These are phyloP conservation scores for Anguilla japonica DNA, from an alignment of 2,113 vertebrate species.

Conservation along the genomic window DNA sequence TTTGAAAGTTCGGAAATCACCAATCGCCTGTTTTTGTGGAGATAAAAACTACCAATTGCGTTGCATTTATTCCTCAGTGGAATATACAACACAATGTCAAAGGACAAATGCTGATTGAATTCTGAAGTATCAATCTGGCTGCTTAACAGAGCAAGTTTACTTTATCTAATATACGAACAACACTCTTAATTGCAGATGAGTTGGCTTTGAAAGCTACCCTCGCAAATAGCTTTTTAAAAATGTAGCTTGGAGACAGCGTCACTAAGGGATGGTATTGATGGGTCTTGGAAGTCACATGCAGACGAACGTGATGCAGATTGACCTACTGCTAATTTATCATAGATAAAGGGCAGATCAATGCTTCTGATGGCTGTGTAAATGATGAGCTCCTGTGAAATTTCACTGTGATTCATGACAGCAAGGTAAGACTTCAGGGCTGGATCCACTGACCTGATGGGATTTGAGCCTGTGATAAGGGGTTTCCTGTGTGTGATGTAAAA, in stretches of 20 bases:
- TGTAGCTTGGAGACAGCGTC: neutral
- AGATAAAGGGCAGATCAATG: conserved; percentile 31
- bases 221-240: conserved; percentile 18
- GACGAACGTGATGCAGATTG: conserved; percentile 10
- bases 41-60: neutral
- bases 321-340: conserved; percentile 25
- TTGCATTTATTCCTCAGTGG: neutral
- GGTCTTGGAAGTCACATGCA: conserved; percentile 27
- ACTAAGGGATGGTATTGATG: conserved; percentile 14
- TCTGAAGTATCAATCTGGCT: neutral
- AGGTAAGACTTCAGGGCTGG: neutral
- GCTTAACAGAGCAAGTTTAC: neutral
- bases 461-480: neutral
- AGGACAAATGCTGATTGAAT: conserved; percentile 1
- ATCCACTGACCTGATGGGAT: neutral
- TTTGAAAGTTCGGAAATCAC: neutral
- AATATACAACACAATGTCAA: neutral
- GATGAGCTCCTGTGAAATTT: conserved; percentile 21
- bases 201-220: neutral
- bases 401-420: neutral
- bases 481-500: neutral
- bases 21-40: neutral
- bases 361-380: conserved; percentile 25
- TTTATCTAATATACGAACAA: neutral
- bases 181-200: neutral